Evolutionary conservation across 2,888 invertebrate species (phyloP), one percentile per base, ranked within the genome.

Genomic region (Phortica magna): DNA sequence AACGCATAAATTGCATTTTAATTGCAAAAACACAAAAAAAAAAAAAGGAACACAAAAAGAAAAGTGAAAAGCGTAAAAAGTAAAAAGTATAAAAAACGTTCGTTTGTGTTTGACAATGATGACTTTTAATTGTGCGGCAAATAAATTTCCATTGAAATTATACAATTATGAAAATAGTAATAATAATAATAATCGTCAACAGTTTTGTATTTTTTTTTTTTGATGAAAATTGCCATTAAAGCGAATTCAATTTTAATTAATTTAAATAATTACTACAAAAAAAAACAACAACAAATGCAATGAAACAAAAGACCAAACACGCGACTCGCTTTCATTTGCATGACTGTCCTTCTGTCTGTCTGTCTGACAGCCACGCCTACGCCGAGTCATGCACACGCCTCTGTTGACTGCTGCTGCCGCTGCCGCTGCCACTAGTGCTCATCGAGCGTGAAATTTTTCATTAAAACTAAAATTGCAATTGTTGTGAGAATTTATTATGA

Each of bases 381-480:
- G 19, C 59, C 59, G 9, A 59, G 17, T 9, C 17, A 17, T 59
- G 59, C 59, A 14, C n/a, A 17, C 17, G 9, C 12, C 39, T 39
- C 22, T 64, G 31, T 12, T 64, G 14, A 14, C 22, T 64, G 31
- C 22, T 64, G 14, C 31, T 14, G 5, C 39, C 4, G 64, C 39
- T 9, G 10, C 7, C 22, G 19, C 10, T 64, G 17, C 64, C 6
- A 9, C 19, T 19, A 10, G 64, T 42, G 67, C 41, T 67, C 77
- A 76, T 80, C 57, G 72, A 77, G 77, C 70, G 76, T 74, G 79
- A 68, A 84, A 79, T 83, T 84, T 83, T 84, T 84, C 84, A 84
- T 84, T 84, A 84, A 75, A 84, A 84, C 83, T 84, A 84, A 83
- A 84, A 84, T 84, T 83, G 81, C 81, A 84, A 82, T 84, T 84